Evolutionary conservation across 2,797 vertebrate genomes (phyloP), one percentile per base, ranked within the genome.

Genomic region (Chaenodraco wilsoni): DNA sequence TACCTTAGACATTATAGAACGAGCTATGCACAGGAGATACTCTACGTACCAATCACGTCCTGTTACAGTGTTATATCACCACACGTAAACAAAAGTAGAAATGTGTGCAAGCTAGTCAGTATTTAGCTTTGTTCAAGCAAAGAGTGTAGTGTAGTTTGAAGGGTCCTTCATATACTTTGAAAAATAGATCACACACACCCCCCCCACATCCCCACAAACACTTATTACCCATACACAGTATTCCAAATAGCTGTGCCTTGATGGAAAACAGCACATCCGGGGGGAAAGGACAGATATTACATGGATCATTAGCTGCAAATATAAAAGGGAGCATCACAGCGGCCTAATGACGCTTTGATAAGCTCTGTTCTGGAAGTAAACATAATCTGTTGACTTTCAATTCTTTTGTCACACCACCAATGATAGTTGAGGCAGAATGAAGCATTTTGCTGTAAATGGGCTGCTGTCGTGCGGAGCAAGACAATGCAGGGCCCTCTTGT

Each of bases 241-340:
- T 84, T 93, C 93, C 93, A 94, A 89, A 84, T 74, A 91, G 92
- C 81, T 79, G 74, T 79, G 65, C 87, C 90, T 85, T 91, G 90
- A 79, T 91, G 81, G 89, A 91, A 90, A 91, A 87, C 86, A 79
- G 92, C 90, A 87, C 88, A 83, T 92, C 92, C 91, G 70, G 69
- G 84, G 81, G 89, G 84, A 84, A 90, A 88, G 90, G 75, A 90
- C 83, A 72, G 92, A 93, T 91, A 96, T 97, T 96, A 96, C 94
- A 96, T 77, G 95, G 94, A 92, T 94, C 95, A 95, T 98, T 98
- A 97, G 95, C 82, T 76, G 10, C 91, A 79, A 87, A 94, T 94
- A 93, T 93, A 93, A 91, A 89, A 85, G 82, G 86, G 88, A 88
- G 92, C 88, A 78, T 84, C 84, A 64, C 84, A 83, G 89, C 84